Base-by-base conservation (phyloP, 1,140 invertebrate species). In the Sarcophaga peregrina region DNA sequence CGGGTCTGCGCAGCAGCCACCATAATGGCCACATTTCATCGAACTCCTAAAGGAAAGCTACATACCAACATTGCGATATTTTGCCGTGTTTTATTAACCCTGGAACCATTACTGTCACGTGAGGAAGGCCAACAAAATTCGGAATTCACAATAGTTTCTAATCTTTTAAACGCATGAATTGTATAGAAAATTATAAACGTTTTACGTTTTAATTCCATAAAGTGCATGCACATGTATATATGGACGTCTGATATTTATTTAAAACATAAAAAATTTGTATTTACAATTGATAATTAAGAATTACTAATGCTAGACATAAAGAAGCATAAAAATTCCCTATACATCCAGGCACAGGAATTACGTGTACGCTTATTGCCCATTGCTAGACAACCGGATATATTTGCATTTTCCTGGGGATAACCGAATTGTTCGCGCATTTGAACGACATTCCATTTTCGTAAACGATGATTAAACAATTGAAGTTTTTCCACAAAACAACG, bases 271-370 rank as follows among this genome's bases (percentile, higher is more conserved):
- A 8, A 52, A 52, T 52, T 52, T 52, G 8, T 52, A 8, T 52
- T 8, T 52, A 8, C n/a, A n/a, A n/a, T n/a, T n/a, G n/a, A n/a
- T n/a, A n/a, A 37, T 54, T 82, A n/a, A 0, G 5, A 8, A 52
- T 48, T 50, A 5, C 76, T 72, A 83, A 73, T 83, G 20, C 17
- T 17, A 52, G 88, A 86, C 83, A 88, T 48, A 8, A 82, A 84
- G 72, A 82, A 89, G 81, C 88, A 89, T 10, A 85, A 87, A 81
- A 89, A 89, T 72, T 89, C 88, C 20, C 87, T 82, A 82, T 89
- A 89, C 17, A 84, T 84, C 17, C 85, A 87, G 54, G 81, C 52
- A 47, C 88, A 89, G 0, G 82, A 74, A 80, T 89, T 87, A 48
- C 83, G 83, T 5, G 45, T 85, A 20, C 76, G 82, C 7, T 86